Conservation (phyloP, 2,888 invertebrate species). For the Amphipyra tragopoginis region DNA sequence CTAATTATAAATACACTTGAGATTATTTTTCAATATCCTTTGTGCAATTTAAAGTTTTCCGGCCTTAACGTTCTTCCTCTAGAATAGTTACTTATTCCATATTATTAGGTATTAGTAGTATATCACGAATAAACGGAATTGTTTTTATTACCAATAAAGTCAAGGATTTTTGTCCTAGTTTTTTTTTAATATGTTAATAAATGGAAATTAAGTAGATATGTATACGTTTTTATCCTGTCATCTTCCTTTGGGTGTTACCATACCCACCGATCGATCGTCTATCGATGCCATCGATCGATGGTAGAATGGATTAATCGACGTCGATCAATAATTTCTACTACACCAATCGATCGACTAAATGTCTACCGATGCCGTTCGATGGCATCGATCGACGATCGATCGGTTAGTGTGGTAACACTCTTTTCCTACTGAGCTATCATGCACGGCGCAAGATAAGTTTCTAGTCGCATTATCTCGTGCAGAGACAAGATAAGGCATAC, state of each 20-base stretch:
- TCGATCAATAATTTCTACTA: too few relatives aligned
- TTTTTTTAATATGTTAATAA: slow-evolving; percentile 47
- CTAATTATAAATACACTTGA: slow-evolving; percentile 44
- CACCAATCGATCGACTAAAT: too few relatives aligned
- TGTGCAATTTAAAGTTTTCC: slow-evolving; percentile 34
- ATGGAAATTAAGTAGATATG: slow-evolving; percentile 31
- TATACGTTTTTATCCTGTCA: slow-evolving; percentile 5
- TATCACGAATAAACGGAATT: slow-evolving; percentile 41
- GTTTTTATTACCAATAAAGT: slow-evolving; percentile 48
- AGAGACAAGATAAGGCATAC: too few relatives aligned
- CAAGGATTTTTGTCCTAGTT: slow-evolving; percentile 54
- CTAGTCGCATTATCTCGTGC: too few relatives aligned
- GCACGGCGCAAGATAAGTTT: too few relatives aligned
- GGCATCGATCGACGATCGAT: too few relatives aligned
- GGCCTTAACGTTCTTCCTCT: slow-evolving; percentile 43
- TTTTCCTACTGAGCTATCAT: too few relatives aligned
- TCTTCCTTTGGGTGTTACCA: background rate
- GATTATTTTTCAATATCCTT: slow-evolving; percentile 47
- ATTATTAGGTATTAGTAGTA: slow-evolving; percentile 18
- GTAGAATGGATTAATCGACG: too few relatives aligned
- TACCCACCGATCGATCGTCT: too few relatives aligned
- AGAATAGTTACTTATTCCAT: slow-evolving; percentile 34
- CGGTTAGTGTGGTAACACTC: too few relatives aligned
- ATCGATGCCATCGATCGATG: too few relatives aligned
- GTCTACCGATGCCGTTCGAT: too few relatives aligned